Evolutionary conservation across 2,888 invertebrate species (phyloP), one percentile per base, ranked within the genome.

Genomic region (Agriotes lineatus): DNA sequence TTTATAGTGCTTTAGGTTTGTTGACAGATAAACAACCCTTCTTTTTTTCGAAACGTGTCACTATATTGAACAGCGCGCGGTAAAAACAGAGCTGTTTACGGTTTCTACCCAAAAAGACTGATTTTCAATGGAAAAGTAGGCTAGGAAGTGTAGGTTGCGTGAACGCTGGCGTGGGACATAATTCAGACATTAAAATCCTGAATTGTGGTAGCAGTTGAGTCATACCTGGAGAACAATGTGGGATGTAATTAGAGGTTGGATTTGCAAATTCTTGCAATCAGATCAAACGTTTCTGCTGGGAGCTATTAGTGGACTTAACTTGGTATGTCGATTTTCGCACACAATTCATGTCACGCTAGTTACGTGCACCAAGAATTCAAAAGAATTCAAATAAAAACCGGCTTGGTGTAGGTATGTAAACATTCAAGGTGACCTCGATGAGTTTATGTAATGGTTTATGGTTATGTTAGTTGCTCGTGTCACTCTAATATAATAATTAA

Each of bases 151-250:
- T 60, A 25, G 67, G 67, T 37, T 56, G 45, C 42, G 48, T 42
- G 58, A 66, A 58, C 37, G 22, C 50, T 45, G 42, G 50, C 57
- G 66, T 66, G 54, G 67, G 45, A 60, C 52, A 52, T 39, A 16
- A 42, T 33, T 18, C 39, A 58, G 50, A 60, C 39, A 67, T 61
- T 60, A 67, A 67, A 56, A 67, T 54, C 44, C 39, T 67, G 44
- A 60, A 52, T 37, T 39, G 39, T 20, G 48, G 30, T 54, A 56
- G 18, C 18, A 44, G 54, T 48, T 59, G 66, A 60, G 66, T 60
- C 67, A 67, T 42, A 59, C 14, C 33, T 25, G 25, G 19, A 60
- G 39, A 57, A 60, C 45, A 45, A 25, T 54, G 66, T 60, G 52
- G 56, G 66, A 42, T 10, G 39, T 14, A 48, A 65, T 65, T 45